Evolutionary conservation across 2,113 vertebrate genomes (phyloP), one percentile per base, ranked within the genome.

Genomic region (Pseudopodoces humilis): DNA sequence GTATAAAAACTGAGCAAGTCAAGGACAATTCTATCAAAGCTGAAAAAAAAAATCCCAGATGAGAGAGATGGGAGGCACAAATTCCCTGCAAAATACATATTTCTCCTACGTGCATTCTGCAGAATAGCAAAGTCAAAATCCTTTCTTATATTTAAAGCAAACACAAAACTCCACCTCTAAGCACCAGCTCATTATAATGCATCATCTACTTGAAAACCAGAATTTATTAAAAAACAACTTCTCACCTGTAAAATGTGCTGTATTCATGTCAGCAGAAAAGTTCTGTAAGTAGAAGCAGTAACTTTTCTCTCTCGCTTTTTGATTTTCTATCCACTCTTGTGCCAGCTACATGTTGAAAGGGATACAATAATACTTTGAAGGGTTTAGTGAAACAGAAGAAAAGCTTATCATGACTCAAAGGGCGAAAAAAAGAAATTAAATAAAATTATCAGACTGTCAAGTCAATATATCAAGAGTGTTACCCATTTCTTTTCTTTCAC

Each of bases 171-270:
- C 49, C 28, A 7, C 22, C 37, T 56, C 3, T 16, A 87, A 53
- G 5, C 49, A 5, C 10, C 56, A 79, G 31, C 18, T 89, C 49
- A 41, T 50, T 88, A 30, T 19, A 70, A 88, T 19, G 7, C 11
- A 76, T 2, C 18, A 27, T 11, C 80, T 59, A 39, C 7, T 15
- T 49, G 14, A 68, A 81, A 78, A 79, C 30, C 18, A 50, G 37
- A 50, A 39, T 56, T 84, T 72, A 47, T 21, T 39, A n/a, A 65
- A 46, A 63, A 33, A 13, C 43, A 8, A 20, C 1, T 9, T 30
- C 81, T 82, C 86, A 98, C 98, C 97, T 92, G 92, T 93, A 94
- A 98, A 98, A 56, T 98, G 95, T 76, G 98, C 98, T 79, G 72
- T 90, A n/a, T 96, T 97, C 44, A 95, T 90, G 30, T 98, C 96